Evolutionary conservation across 2,113 vertebrate species (phyloP).

Genomic region (Setophaga kirtlandii): DNA sequence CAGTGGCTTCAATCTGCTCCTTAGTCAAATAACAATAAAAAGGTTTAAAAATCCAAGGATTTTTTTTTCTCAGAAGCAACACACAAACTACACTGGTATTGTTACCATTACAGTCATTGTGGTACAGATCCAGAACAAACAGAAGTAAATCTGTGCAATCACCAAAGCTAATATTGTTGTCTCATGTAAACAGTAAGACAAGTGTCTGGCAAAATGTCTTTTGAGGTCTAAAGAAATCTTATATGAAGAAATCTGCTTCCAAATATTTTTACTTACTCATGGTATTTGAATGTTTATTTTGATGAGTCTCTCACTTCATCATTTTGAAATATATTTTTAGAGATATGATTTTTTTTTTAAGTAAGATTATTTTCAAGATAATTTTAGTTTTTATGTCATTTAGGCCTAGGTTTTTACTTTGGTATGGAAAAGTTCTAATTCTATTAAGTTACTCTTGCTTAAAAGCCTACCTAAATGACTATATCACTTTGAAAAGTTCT

Average conservation of each 20-base stretch:
- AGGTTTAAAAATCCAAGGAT: background rate
- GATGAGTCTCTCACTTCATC: background rate
- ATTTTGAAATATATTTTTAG: background rate
- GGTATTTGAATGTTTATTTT: background rate
- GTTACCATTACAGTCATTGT: background rate
- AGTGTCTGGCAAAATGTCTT: background rate
- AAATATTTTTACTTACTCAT: background rate
- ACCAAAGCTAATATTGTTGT: background rate
- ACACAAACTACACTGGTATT: background rate
- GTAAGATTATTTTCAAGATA: background rate
- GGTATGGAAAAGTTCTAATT: background rate
- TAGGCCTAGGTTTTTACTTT: background rate
- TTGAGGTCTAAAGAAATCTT: background rate
- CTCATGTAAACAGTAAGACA: background rate
- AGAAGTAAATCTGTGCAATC: background rate
- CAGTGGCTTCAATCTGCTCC: background rate
- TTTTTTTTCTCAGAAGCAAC: background rate
- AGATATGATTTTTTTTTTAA: background rate
- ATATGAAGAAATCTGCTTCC: background rate
- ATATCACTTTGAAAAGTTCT: background rate
- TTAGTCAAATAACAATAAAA: background rate
- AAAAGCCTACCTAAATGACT: background rate
- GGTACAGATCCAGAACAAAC: background rate
- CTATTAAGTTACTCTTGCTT: background rate
- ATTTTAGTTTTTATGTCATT: background rate